phyloP scores from a whole-genome alignment of 2,113 vertebrate species.

The Corythornis madagascariensis region DNA sequence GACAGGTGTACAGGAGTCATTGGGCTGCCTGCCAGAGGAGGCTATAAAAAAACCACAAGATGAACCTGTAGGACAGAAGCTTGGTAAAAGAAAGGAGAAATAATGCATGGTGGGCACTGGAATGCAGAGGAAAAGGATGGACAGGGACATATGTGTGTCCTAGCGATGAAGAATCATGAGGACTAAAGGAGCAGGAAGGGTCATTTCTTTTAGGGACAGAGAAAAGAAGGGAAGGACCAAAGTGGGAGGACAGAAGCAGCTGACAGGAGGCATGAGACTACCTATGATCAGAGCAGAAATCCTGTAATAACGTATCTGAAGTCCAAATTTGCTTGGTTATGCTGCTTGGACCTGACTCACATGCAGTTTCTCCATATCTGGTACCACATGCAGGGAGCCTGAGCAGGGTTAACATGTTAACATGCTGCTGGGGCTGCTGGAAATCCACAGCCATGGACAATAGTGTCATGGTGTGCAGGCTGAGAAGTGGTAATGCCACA shows the following conservation, averaged over 20 bases:
- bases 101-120: not conserved
- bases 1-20: rapidly evolving
- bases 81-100: not conserved
- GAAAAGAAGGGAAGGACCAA: not conserved
- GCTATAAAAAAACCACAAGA: not conserved
- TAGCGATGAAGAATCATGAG: not conserved
- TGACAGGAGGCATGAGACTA: not conserved
- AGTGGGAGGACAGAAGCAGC: not conserved
- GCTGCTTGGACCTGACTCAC: not conserved
- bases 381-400: not conserved
- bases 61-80: not conserved
- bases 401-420: not conserved
- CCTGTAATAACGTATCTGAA: not conserved
- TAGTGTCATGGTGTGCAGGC: not conserved
- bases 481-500: not conserved
- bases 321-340: not conserved
- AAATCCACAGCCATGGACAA: rapidly evolving
- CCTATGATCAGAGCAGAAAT: not conserved
- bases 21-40: not conserved
- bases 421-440: not conserved
- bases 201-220: not conserved
- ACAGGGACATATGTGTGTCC: not conserved
- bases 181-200: not conserved
- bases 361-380: not conserved
- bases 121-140: not conserved